Percentiles rank a stretch among this genome's conserved stretches.
Conservation (phyloP, 2,113 vertebrate species). For the Machaerirhynchus nigripectus region DNA sequence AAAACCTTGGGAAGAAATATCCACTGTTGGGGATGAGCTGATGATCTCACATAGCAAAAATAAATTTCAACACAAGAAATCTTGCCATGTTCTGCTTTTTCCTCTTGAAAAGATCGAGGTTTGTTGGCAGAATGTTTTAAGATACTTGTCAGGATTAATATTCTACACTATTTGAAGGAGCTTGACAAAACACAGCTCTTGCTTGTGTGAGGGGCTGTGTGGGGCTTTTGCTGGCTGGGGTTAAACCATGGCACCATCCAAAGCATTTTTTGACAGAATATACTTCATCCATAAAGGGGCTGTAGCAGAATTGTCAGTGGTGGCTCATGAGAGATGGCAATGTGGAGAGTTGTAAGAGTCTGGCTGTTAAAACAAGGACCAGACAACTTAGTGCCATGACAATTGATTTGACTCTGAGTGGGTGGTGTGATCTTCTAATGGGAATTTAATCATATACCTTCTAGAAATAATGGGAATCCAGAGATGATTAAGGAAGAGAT, state of each 20-base stretch:
- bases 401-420: background rate
- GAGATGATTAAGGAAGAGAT: constrained; percentile 33
- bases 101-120: background rate
- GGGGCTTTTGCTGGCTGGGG: background rate
- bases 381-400: background rate
- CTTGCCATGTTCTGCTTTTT: background rate
- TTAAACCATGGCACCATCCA: background rate
- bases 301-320: constrained; percentile 31
- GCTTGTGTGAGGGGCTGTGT: background rate
- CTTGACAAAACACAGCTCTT: constrained; percentile 39
- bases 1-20: background rate
- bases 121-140: constrained; percentile 14
- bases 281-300: constrained; percentile 29
- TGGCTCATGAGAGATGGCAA: constrained; percentile 14
- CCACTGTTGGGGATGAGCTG: background rate
- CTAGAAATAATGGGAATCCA: constrained; percentile 22
- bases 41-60: background rate
- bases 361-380: constrained; percentile 8
- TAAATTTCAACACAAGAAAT: background rate
- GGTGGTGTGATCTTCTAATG: constrained; percentile 7
- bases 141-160: constrained; percentile 36
- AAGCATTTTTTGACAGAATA: constrained; percentile 36
- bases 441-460: constrained; percentile 11
- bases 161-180: background rate
- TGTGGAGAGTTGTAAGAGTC: background rate